Percentiles rank a stretch among this genome's conserved stretches.
Conservation (phyloP, 2,888 invertebrate genomes). For the Hybos culiciformis region DNA sequence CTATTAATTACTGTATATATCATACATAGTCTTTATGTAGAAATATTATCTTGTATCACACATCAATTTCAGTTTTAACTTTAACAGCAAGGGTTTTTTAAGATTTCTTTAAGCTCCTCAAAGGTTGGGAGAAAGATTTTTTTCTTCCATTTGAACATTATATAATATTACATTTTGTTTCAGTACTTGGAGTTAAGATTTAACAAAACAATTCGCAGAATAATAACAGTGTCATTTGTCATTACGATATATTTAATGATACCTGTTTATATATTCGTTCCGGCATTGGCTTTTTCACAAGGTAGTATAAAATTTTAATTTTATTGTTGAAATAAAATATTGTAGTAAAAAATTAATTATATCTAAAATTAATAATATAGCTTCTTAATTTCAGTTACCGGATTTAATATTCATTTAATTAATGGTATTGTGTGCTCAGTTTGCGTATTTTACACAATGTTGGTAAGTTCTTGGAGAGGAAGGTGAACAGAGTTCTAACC, state of each 20-base stretch:
- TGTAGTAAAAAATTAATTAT: background rate
- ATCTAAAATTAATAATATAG: background rate
- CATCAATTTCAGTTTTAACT: no score
- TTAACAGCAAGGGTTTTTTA: no score
- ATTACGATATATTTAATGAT: slow-evolving; percentile 24
- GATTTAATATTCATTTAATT: slow-evolving; percentile 37
- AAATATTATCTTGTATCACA: no score
- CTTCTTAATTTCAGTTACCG: slow-evolving; percentile 32
- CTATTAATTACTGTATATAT: no score
- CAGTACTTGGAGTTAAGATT: slow-evolving; percentile 32
- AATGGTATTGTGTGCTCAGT: slow-evolving; percentile 36
- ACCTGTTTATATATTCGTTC: slow-evolving; percentile 31
- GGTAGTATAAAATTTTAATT: no score
- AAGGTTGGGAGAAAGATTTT: no score
- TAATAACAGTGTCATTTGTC: slow-evolving; percentile 27
- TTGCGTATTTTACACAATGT: slow-evolving; percentile 40
- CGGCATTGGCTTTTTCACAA: slow-evolving; percentile 30
- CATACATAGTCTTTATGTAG: no score
- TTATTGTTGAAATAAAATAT: no score
- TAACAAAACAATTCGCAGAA: slow-evolving; percentile 23
- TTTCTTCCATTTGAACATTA: background rate
- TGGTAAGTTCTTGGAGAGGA: slow-evolving; percentile 34
- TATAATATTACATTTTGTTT: background rate
- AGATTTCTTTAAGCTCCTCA: no score
- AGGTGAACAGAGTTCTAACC: background rate